Base-by-base conservation (phyloP, 2,888 invertebrate species). In the Celastrina argiolus region DNA sequence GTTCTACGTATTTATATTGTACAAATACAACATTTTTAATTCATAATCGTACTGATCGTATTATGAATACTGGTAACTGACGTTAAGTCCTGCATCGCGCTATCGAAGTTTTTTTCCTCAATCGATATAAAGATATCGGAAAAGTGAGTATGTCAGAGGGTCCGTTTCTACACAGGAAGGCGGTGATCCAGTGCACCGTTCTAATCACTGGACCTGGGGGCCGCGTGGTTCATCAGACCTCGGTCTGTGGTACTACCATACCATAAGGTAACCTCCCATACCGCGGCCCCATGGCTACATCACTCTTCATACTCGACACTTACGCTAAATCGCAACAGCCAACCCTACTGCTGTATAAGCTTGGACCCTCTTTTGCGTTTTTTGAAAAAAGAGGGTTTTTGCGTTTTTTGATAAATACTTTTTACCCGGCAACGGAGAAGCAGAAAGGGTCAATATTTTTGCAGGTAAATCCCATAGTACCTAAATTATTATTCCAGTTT, bases 261-360 rank as follows among this genome's bases (percentile, higher is more conserved):
- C 42, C 42, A 6, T 42, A 16, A n/a, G 42, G 42, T 42, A 42
- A n/a, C 5, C 8, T n/a, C 16, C 7, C 42, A 42, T 42, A n/a
- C 6, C 16, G 16, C 42, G 42, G 7, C 42, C 42, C 42, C 42
- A 42, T 16, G n/a, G 16, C 16, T 16, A 42, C 5, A 42, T 42
- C 16, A 18, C 2, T 2, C 2, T n/a, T n/a, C 6, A 42, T 16
- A n/a, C 42, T 42, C 16, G 6, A 8, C 10, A 2, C 22, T 16
- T 18, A 16, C 45, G 45, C 45, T 7, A 51, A 51, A 22, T 51
- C 18, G 45, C 45, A 51, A 42, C 45, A 51, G 45, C 45, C 42
- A 42, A 51, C 45, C 45, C 45, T 22, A 51, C 45, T 51, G 45
- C 45, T 51, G 45, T 51, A 51, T 18, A 51, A 51, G 18, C 45